Evolutionary conservation across 1,140 invertebrate genomes (phyloP), one percentile per base, ranked within the genome.

Genomic region (Euura saliciscinereae): DNA sequence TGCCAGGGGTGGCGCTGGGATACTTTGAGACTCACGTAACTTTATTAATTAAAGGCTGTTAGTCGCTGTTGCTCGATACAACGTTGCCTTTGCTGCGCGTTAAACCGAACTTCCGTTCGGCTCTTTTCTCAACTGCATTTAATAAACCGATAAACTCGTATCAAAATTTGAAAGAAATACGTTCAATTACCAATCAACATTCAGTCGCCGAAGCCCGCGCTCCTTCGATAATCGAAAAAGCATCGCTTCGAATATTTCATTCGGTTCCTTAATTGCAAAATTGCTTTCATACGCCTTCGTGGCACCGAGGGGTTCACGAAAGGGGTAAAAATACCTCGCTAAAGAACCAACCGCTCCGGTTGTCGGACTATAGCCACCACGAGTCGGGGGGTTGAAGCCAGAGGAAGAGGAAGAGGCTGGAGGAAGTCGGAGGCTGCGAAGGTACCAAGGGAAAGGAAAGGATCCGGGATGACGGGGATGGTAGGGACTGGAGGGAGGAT

Each of bases 1-100:
- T 59, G 51, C 10, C 6, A 59, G 10, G 51, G 8, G 51, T 8
- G 51, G 51, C 8, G 51, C 13, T 59, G 51, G 51, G 51, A 59
- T 59, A 59, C 51, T 51, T 51, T 59, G 51, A 59, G 51, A 59
- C 82, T 84, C 80, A 78, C 79, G 81, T 84, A 86, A 86, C 84
- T 86, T 86, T 86, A 86, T 85, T 86, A 86, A 86, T 86, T 86
- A 86, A 84, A 84, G 82, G 79, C 77, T 81, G 80, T 85, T 85
- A 82, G 80, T 84, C 80, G 77, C 79, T 83, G 81, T 86, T 84
- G 79, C 82, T 83, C 77, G 80, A 85, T 84, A 85, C 80, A 46
- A 65, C 69, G 46, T 71, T 43, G 28, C 28, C 66, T 67, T 10
- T 8, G 43, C 66, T 67, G 28, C 28, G 28, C 28, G 28, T 28